Evolutionary conservation across 1,140 invertebrate genomes (phyloP).

Genomic region (Acromyrmex heyeri): DNA sequence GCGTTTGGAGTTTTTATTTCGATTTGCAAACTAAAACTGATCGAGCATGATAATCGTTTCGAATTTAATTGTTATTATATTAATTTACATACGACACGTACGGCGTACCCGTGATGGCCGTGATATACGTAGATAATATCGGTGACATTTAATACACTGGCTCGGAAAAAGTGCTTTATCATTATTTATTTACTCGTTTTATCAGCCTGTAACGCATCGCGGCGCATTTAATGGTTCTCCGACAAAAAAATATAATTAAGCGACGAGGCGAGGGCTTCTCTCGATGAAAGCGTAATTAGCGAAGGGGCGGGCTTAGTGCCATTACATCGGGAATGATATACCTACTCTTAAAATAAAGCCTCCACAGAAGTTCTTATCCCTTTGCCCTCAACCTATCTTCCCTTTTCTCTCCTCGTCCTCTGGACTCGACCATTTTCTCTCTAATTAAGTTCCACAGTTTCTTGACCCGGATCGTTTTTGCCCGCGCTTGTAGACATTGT

Average conservation of each 20-base stretch:
- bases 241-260: constrained; percentile 61
- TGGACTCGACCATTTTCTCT: constrained; percentile 63
- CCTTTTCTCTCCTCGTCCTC: not conserved
- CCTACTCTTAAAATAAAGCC: constrained; percentile 58
- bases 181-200: constrained; percentile 46
- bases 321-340: constrained; percentile 58
- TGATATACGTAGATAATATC: not conserved
- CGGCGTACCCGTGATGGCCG: not conserved
- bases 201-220: constrained; percentile 24
- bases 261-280: constrained; percentile 6
- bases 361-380: constrained; percentile 63
- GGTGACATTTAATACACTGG: not conserved
- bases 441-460: constrained; percentile 72
- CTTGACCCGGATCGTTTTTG: constrained; percentile 69
- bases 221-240: constrained; percentile 38
- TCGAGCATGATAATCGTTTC: not conserved
- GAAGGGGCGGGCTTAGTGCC: constrained; percentile 16
- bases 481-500: constrained; percentile 55
- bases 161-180: constrained; percentile 27
- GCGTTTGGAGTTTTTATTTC: not conserved
- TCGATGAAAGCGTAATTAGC: constrained; percentile 63
- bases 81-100: not conserved
- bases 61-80: constrained; percentile 10
- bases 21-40: not conserved
- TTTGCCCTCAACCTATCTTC: not conserved